These are phyloP conservation scores for Corapipo altera DNA, from an alignment of 2,113 vertebrate species.

Conservation along the genomic window DNA sequence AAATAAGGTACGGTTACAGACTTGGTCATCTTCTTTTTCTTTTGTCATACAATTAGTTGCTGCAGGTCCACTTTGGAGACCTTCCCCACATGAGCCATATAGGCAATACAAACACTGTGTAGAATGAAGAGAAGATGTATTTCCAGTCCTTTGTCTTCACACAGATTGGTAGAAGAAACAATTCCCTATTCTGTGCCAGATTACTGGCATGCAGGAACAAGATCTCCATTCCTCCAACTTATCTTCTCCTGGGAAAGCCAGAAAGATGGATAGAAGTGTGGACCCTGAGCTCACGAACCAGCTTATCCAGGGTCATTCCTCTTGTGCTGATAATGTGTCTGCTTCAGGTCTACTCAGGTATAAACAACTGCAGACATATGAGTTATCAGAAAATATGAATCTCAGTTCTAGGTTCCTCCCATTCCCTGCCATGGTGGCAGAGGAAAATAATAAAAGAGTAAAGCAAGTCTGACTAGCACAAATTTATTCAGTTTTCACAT, in stretches of 20 bases:
- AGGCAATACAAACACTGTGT: neutral
- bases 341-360: neutral
- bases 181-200: neutral
- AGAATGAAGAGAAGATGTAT: neutral
- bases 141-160: neutral
- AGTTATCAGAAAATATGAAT: neutral
- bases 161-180: neutral
- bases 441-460: neutral
- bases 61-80: neutral
- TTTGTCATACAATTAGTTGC: neutral
- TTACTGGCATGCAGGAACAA: neutral
- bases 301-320: neutral
- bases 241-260: neutral
- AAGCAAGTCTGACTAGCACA: neutral
- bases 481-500: neutral
- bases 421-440: neutral
- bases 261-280: neutral
- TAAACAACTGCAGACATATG: neutral
- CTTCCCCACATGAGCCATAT: neutral
- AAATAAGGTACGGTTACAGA: neutral
- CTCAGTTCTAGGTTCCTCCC: neutral
- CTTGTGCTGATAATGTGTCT: neutral
- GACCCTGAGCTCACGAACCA: neutral
- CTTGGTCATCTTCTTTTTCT: neutral
- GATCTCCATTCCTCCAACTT: neutral